Conservation (phyloP, 1,140 invertebrate genomes). For the Zaprionus inermis region DNA sequence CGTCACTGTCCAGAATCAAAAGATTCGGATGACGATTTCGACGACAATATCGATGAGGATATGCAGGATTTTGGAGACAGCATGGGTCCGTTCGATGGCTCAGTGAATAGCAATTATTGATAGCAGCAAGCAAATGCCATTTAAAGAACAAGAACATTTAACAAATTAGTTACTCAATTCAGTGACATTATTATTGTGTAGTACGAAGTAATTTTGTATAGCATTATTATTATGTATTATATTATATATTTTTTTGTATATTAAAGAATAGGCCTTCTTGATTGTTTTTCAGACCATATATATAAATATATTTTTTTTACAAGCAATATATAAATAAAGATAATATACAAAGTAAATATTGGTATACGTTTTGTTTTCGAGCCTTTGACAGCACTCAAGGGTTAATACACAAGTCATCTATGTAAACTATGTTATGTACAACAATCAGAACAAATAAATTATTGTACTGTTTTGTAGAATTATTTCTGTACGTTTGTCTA, state of each 20-base stretch:
- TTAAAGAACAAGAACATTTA: conserved; percentile 63
- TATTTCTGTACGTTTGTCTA: conserved; percentile 5
- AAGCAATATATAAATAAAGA: conserved; percentile 8
- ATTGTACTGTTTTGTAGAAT: neutral
- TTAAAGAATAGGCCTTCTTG: conserved; percentile 62
- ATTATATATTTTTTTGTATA: conserved; percentile 51
- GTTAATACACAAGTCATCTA: conserved; percentile 13
- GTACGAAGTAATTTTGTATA: conserved; percentile 81
- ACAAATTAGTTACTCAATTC: conserved; percentile 79
- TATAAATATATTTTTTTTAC: conserved; percentile 1
- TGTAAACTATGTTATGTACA: conserved; percentile 3
- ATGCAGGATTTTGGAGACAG: conserved; percentile 79
- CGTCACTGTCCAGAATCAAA: conserved; percentile 76
- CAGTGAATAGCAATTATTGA: conserved; percentile 80
- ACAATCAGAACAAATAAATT: neutral
- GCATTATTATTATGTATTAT: conserved; percentile 71
- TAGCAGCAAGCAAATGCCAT: conserved; percentile 58
- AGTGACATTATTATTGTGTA: conserved; percentile 81
- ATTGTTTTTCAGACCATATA: conserved; percentile 62
- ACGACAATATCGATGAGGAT: conserved; percentile 71
- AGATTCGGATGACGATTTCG: conserved; percentile 67
- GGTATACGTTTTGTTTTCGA: neutral
- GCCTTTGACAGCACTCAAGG: conserved; percentile 12
- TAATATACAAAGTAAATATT: conserved; percentile 2
- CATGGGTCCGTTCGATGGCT: conserved; percentile 80